Conservation (phyloP, 2,888 invertebrate species). For the Bursaphelenchus okinawaensis region DNA sequence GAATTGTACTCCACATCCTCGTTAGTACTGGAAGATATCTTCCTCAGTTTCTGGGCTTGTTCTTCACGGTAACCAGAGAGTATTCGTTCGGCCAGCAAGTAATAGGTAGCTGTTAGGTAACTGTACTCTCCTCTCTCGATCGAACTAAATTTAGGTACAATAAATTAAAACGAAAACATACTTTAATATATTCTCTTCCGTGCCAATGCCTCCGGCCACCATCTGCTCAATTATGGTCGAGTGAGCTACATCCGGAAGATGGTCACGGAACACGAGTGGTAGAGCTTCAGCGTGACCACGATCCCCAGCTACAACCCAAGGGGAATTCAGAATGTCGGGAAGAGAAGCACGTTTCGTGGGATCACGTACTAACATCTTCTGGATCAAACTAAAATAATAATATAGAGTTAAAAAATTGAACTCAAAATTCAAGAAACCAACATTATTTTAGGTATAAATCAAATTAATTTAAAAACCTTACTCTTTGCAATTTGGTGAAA, state of each 20-base stretch:
- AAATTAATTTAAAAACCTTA: constrained; percentile 57
- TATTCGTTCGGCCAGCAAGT: constrained; percentile 85
- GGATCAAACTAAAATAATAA: constrained; percentile 70
- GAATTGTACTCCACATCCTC: constrained; percentile 1
- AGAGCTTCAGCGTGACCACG: constrained; percentile 48
- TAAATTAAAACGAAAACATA: constrained; percentile 2
- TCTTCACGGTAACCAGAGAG: constrained; percentile 68
- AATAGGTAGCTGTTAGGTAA: constrained; percentile 96
- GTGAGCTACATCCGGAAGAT: constrained; percentile 84
- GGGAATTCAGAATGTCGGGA: constrained; percentile 77
- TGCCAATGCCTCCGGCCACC: constrained; percentile 88
- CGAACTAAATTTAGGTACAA: constrained; percentile 64
- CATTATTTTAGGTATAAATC: constrained; percentile 1
- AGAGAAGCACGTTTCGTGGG: constrained; percentile 83
- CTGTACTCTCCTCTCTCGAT: constrained; percentile 92
- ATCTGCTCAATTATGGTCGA: constrained; percentile 83
- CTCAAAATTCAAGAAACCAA: constrained; percentile 8
- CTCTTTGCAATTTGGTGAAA: constrained; percentile 79
- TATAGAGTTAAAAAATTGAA: not conserved
- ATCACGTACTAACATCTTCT: constrained; percentile 84
- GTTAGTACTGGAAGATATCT: not conserved
- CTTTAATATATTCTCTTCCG: constrained; percentile 81
- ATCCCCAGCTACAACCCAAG: constrained; percentile 59
- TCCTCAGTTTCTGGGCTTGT: constrained; percentile 25
- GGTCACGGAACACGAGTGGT: constrained; percentile 72